phyloP scores from a whole-genome alignment of 1,140 invertebrate genomes.

The Pseudobourletiella spinata region DNA sequence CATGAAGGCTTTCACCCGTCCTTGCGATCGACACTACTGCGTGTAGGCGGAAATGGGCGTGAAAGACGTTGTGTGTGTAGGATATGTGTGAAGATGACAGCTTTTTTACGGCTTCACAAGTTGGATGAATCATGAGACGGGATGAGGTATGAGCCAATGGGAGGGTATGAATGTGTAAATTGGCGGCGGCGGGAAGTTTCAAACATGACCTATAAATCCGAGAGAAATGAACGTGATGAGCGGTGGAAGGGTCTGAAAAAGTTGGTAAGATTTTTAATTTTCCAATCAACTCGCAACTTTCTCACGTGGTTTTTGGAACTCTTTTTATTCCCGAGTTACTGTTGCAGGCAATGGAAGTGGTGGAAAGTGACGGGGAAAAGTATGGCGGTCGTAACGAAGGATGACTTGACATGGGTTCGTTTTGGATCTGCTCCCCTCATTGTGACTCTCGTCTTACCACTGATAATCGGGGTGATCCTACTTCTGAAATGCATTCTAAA shows the following conservation, averaged over 20 bases:
- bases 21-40: too few relatives aligned
- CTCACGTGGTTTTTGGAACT: too few relatives aligned
- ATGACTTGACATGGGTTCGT: slow-evolving; percentile 12
- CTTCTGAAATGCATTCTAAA: slow-evolving; percentile 34
- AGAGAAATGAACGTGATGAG: neutral
- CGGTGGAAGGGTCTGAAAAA: neutral
- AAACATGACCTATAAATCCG: neutral
- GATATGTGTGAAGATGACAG: neutral
- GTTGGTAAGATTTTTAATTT: neutral
- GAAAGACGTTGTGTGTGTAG: neutral
- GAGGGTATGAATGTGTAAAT: neutral
- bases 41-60: neutral
- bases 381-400: slow-evolving; percentile 17
- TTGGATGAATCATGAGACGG: neutral
- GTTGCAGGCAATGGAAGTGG: slow-evolving; percentile 18
- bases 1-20: too few relatives aligned
- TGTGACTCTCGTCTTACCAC: slow-evolving; percentile 27
- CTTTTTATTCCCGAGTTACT: too few relatives aligned
- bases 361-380: slow-evolving; percentile 2
- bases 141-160: neutral
- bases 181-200: neutral
- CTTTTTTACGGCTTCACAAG: too few relatives aligned
- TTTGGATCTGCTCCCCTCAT: slow-evolving; percentile 30
- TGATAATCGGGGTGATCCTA: slow-evolving; percentile 31
- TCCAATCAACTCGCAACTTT: too few relatives aligned